Evolutionary conservation across 2,797 vertebrate species (phyloP), one percentile per base, ranked within the genome.

Genomic region (Notolabrus celidotus): DNA sequence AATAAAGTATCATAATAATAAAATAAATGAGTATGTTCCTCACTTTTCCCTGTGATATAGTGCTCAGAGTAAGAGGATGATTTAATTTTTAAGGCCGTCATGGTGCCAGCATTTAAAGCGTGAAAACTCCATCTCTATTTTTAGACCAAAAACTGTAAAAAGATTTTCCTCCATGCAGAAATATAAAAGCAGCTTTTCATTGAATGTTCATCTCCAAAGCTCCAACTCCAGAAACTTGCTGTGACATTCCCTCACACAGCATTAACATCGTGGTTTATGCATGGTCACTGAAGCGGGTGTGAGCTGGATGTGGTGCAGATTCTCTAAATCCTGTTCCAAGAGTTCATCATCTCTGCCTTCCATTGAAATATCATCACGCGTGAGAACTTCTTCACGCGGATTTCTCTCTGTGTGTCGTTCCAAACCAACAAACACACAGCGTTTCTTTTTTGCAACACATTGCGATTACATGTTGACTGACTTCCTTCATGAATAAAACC

Each of bases 401-500:
- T 59, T 71, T 39, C 42, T n/a, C 10, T 31, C 47, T 56, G 3
- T 29, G 14, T 67, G n/a, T 27, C 34, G 57, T 62, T 73, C 12
- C 6, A n/a, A n/a, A n/a, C 47, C 10, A n/a, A 50, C 33, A n/a
- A 64, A 71, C 59, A 61, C 14, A 10, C 57, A 22, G 54, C 51
- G 54, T 73, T 50, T 77, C 88, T 81, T 83, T 85, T 89, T 71
- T 77, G 52, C 47, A 47, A 20, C 9, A 23, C 78, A 61, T 77
- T 78, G 77, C 89, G 68, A 84, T 85, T 82, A 79, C 74, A 81
- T 83, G 80, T 87, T 85, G 71, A 74, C 69, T 56, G 54, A 59
- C 80, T 68, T 57, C 89, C 79, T 77, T 88, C 83, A 88, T 89
- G 85, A 50, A 73, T 34, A 87, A 85, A 51, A 75, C 63, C 36